Conservation (phyloP, 1,140 invertebrate genomes). For the Neuroterus valhalla region DNA sequence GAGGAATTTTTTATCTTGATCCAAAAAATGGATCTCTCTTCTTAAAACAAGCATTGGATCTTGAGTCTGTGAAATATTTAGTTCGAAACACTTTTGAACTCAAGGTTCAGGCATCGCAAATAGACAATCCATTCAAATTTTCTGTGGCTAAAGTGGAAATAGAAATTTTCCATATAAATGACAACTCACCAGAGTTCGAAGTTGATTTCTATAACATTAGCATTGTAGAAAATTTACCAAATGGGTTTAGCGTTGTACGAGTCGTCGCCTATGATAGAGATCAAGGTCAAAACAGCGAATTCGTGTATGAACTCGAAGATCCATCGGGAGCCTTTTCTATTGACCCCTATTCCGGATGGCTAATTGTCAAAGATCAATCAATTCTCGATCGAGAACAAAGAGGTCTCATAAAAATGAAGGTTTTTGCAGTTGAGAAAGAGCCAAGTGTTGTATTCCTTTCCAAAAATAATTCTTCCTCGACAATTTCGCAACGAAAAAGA, state of each 20-base stretch:
- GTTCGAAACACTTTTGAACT: constrained; percentile 84
- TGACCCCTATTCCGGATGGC: constrained; percentile 86
- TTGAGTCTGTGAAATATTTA: constrained; percentile 81
- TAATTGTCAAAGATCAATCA: constrained; percentile 87
- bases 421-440: constrained; percentile 84
- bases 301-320: constrained; percentile 86
- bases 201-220: constrained; percentile 93
- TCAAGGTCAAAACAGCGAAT: constrained; percentile 89
- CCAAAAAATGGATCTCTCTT: constrained; percentile 84
- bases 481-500: constrained; percentile 54
- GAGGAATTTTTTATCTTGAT: constrained; percentile 83
- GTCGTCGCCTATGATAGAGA: constrained; percentile 87
- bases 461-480: background rate
- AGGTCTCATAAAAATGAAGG: constrained; percentile 81
- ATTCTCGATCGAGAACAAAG: constrained; percentile 87
- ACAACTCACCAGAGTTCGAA: constrained; percentile 90
- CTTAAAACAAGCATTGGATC: constrained; percentile 85
- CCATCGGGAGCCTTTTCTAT: constrained; percentile 85
- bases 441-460: constrained; percentile 75
- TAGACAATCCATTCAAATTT: constrained; percentile 85
- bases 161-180: constrained; percentile 87
- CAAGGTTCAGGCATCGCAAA: constrained; percentile 85
- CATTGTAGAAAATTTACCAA: constrained; percentile 92
- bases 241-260: constrained; percentile 82
- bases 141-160: constrained; percentile 84